These are phyloP conservation scores for Pachyuromys duprasi DNA, from an alignment of 2,797 vertebrate genomes.

Conservation along the genomic window DNA sequence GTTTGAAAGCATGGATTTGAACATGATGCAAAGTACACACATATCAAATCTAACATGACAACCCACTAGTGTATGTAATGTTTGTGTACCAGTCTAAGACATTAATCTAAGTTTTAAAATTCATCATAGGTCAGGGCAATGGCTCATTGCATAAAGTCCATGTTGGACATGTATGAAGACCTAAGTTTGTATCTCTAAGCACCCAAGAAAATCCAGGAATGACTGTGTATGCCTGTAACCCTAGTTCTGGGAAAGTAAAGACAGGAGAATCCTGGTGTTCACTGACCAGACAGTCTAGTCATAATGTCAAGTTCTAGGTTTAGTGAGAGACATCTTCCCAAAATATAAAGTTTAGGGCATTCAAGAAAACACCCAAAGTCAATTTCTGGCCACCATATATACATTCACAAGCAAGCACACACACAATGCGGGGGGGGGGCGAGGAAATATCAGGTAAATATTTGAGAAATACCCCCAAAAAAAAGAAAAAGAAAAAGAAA, in stretches of 20 bases:
- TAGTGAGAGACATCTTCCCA: neutral
- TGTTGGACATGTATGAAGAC: neutral
- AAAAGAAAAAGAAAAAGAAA: neutral
- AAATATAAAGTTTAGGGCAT: neutral
- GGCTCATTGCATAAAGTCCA: neutral
- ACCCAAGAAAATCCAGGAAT: neutral
- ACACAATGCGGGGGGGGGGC: too few relatives aligned
- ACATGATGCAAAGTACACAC: too few relatives aligned
- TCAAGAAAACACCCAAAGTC: neutral
- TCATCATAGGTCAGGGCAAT: neutral
- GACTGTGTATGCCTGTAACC: neutral
- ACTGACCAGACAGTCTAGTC: neutral
- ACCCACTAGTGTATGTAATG: neutral
- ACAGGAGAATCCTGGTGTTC: neutral
- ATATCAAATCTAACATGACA: neutral
- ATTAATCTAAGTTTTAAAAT: neutral
- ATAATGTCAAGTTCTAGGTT: neutral
- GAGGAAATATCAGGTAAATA: neutral
- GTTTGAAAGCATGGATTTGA: neutral
- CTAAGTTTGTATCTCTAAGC: neutral
- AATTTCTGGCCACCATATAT: neutral
- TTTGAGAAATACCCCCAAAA: constrained; percentile 29
- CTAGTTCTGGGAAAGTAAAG: neutral
- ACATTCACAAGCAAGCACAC: neutral
- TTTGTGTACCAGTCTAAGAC: neutral